Conservation (phyloP, 2,888 invertebrate genomes). For the Euplexia lucipara region DNA sequence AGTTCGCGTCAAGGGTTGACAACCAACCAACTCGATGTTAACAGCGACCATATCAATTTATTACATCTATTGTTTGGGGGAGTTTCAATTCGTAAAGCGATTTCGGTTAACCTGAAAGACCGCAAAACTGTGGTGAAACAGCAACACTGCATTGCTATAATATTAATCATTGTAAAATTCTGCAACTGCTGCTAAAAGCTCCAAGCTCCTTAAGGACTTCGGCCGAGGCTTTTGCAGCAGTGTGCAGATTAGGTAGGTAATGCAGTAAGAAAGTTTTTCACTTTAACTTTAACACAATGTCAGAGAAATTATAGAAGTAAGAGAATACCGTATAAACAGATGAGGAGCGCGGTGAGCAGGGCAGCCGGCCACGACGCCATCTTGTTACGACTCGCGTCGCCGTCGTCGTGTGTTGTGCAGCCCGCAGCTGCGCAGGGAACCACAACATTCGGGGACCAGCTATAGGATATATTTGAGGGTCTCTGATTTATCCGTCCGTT, state of each 20-base stretch:
- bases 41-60: no score
- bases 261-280: neutral
- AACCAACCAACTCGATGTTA: neutral
- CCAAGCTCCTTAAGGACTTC: no score
- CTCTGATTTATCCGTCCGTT: no score
- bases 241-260: no score
- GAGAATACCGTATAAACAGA: conserved; percentile 66
- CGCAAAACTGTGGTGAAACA: neutral
- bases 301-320: conserved; percentile 10
- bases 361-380: conserved; percentile 71
- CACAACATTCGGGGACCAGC: conserved; percentile 45
- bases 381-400: conserved; percentile 54
- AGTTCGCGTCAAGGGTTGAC: neutral
- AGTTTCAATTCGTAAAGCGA: neutral
- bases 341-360: conserved; percentile 60
- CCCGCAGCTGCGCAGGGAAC: conserved; percentile 39
- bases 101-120: neutral
- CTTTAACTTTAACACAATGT: neutral
- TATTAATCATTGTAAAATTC: neutral
- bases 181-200: neutral
- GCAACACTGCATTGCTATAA: no score
- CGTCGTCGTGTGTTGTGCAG: conserved; percentile 19
- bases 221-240: neutral
- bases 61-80: neutral
- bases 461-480: neutral